Evolutionary conservation across 2,113 vertebrate genomes (phyloP).

Genomic region (Charina bottae): DNA sequence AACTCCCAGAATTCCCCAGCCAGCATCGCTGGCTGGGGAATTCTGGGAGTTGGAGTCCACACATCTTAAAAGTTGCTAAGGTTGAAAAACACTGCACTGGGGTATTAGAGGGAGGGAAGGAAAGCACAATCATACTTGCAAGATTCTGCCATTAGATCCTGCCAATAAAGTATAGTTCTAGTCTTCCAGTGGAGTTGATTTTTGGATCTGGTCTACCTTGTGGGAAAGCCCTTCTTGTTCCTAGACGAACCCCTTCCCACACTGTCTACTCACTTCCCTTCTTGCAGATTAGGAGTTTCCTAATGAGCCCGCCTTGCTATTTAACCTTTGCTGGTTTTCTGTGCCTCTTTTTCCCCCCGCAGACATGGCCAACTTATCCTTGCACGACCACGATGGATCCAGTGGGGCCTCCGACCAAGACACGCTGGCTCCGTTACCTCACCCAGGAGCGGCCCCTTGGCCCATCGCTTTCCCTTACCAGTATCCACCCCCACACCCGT

Average conservation of each 20-base stretch:
- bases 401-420: slow-evolving; percentile 89
- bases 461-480: slow-evolving; percentile 91
- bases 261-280: not conserved
- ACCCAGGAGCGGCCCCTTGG: slow-evolving; percentile 94
- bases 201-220: no score
- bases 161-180: no score
- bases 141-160: no score
- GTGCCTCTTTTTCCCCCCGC: slow-evolving; percentile 26
- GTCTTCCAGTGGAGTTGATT: no score
- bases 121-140: no score
- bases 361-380: slow-evolving; percentile 88
- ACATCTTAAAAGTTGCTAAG: no score
- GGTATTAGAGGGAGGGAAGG: no score
- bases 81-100: no score
- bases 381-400: slow-evolving; percentile 89
- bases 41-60: no score
- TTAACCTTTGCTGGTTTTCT: slow-evolving; percentile 21
- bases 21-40: no score
- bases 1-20: no score
- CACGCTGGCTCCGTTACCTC: slow-evolving; percentile 89
- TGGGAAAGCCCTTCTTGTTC: not conserved
- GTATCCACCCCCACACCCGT: slow-evolving; percentile 88
- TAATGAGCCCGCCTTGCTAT: slow-evolving; percentile 3
- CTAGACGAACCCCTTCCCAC: not conserved
- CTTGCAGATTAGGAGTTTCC: no score